These are phyloP conservation scores for Barnardius zonarius DNA, from an alignment of 2,113 vertebrate genomes.

Conservation along the genomic window DNA sequence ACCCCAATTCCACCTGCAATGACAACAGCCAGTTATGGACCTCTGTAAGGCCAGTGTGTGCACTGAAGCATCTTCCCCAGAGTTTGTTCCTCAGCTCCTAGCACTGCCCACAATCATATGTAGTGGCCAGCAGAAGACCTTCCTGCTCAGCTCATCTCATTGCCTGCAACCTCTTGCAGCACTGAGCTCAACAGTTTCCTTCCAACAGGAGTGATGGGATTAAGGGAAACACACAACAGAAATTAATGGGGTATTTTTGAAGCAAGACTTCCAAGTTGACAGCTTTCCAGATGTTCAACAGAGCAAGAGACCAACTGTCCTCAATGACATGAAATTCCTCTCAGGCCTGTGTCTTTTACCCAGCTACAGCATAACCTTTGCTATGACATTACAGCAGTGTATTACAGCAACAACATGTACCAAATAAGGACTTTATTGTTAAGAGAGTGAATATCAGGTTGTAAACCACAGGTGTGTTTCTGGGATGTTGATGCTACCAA, in stretches of 20 bases:
- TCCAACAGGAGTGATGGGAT: neutral
- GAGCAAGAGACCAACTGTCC: neutral
- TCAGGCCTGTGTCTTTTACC: neutral
- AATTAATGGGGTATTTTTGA: neutral
- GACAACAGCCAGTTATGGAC: accelerated
- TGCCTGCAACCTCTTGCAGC: neutral
- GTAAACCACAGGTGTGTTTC: slow-evolving; percentile 6
- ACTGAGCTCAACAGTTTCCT: neutral
- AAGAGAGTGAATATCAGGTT: neutral
- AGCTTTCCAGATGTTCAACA: neutral
- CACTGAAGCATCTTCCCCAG: neutral
- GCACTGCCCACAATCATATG: accelerated
- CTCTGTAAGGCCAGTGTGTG: neutral
- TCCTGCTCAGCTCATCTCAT: neutral
- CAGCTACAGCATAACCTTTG: neutral
- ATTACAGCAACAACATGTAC: neutral
- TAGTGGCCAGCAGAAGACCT: neutral
- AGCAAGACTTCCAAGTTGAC: neutral
- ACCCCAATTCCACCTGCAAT: neutral
- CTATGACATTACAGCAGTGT: neutral
- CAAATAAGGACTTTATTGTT: neutral
- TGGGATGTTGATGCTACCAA: neutral
- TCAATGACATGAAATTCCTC: neutral
- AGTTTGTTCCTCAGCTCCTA: neutral
- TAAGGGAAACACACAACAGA: neutral